phyloP scores from a whole-genome alignment of 2,888 invertebrate species.

The Apotomis turbidana region DNA sequence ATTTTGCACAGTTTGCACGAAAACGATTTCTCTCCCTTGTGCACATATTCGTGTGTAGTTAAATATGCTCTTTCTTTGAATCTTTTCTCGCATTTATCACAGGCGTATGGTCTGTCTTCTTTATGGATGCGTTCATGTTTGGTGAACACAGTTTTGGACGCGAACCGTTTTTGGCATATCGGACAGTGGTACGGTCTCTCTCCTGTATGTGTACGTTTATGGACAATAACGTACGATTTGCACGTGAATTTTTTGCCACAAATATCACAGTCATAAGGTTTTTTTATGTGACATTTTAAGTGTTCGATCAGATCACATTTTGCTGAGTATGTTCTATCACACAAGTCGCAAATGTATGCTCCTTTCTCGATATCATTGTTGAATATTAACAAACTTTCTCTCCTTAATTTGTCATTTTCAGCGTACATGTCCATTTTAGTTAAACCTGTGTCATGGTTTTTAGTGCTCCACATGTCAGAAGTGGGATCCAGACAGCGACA shows the following conservation, averaged over 20 bases:
- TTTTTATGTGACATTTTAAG: neutral
- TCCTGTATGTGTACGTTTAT: neutral
- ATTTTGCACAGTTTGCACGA: neutral
- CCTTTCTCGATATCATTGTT: neutral
- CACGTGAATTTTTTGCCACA: neutral
- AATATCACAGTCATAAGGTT: neutral
- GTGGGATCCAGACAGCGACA: no score
- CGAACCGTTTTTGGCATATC: neutral
- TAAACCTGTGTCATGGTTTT: no score
- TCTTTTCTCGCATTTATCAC: neutral
- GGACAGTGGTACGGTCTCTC: neutral
- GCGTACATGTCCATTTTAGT: no score
- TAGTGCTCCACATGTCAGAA: no score
- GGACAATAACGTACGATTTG: neutral
- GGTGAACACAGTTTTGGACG: neutral
- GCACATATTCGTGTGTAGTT: neutral
- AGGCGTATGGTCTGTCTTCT: neutral
- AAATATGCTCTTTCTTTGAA: neutral
- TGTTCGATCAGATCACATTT: neutral
- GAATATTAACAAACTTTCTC: no score
- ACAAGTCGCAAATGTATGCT: neutral
- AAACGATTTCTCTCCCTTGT: neutral
- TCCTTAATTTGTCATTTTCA: no score
- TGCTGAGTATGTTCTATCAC: neutral
- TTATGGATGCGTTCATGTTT: neutral